phyloP scores from a whole-genome alignment of 1,140 invertebrate genomes.

The Theocolax elegans region DNA sequence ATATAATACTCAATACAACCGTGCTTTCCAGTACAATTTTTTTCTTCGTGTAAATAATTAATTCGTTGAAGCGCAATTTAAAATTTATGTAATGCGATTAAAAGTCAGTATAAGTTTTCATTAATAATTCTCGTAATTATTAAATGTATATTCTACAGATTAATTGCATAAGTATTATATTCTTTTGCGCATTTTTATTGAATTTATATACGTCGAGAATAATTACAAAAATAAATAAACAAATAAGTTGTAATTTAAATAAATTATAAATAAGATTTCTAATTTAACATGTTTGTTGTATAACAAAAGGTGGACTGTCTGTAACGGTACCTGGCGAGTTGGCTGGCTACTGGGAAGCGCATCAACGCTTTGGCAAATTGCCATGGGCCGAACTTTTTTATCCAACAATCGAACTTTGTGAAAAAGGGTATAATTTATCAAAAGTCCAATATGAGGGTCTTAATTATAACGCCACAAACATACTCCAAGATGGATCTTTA shows the following conservation, averaged over 20 bases:
- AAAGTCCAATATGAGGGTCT: constrained; percentile 74
- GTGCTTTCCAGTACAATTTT: too few relatives aligned
- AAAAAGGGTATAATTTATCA: constrained; percentile 78
- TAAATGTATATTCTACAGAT: too few relatives aligned
- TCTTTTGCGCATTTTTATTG: too few relatives aligned
- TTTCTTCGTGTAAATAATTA: too few relatives aligned
- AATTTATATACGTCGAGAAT: too few relatives aligned
- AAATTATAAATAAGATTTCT: neutral
- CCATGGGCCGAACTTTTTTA: constrained; percentile 84
- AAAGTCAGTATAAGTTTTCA: too few relatives aligned
- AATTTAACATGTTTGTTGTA: constrained; percentile 3
- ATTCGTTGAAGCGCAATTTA: too few relatives aligned
- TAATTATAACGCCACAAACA: constrained; percentile 64
- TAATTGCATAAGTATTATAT: too few relatives aligned
- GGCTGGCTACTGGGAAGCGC: constrained; percentile 86
- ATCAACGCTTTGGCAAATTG: constrained; percentile 83
- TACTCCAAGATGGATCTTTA: constrained; percentile 72
- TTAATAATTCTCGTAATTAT: too few relatives aligned
- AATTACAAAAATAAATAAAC: too few relatives aligned
- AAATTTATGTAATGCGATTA: too few relatives aligned
- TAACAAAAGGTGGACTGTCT: constrained; percentile 75
- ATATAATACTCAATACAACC: too few relatives aligned
- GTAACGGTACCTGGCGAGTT: constrained; percentile 92
- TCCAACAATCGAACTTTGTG: constrained; percentile 82
- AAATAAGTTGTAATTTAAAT: neutral